Evolutionary conservation across 2,797 vertebrate species (phyloP).

Genomic region (Xerus rutilus): DNA sequence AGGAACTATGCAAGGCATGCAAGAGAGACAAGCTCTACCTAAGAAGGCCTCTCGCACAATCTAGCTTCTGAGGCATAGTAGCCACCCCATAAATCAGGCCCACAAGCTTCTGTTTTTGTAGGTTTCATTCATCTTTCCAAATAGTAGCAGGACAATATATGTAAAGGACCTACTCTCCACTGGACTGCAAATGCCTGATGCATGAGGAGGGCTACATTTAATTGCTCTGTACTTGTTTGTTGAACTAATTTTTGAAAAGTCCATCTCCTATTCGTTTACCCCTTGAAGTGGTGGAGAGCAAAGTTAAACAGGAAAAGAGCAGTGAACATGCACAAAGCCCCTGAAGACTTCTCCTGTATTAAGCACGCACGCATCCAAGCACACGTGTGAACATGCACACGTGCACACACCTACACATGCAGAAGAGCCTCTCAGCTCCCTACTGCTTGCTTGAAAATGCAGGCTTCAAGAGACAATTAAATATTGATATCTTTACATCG

Average conservation of each 20-base stretch:
- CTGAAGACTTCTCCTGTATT: background rate
- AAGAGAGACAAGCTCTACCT: background rate
- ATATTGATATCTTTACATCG: slow-evolving; percentile 84
- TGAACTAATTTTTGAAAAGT: slow-evolving; percentile 57
- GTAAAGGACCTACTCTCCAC: background rate
- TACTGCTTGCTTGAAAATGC: background rate
- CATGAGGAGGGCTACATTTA: background rate
- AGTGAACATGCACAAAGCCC: background rate
- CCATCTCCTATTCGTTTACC: background rate
- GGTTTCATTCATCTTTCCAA: background rate
- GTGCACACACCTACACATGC: background rate
- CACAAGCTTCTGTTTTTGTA: background rate
- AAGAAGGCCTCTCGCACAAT: background rate
- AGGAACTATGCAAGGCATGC: background rate
- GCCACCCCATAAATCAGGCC: background rate
- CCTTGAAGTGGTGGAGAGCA: background rate
- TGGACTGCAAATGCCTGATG: background rate
- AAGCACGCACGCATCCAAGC: background rate
- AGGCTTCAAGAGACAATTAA: slow-evolving; percentile 74
- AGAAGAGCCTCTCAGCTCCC: slow-evolving; percentile 42
- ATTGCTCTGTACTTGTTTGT: background rate
- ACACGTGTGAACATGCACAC: rapidly evolving
- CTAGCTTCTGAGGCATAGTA: background rate
- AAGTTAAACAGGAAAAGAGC: background rate
- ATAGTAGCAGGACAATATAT: background rate